Percentiles rank a stretch among this genome's conserved stretches.
Conservation (phyloP, 2,113 vertebrate species). For the Python bivittatus region DNA sequence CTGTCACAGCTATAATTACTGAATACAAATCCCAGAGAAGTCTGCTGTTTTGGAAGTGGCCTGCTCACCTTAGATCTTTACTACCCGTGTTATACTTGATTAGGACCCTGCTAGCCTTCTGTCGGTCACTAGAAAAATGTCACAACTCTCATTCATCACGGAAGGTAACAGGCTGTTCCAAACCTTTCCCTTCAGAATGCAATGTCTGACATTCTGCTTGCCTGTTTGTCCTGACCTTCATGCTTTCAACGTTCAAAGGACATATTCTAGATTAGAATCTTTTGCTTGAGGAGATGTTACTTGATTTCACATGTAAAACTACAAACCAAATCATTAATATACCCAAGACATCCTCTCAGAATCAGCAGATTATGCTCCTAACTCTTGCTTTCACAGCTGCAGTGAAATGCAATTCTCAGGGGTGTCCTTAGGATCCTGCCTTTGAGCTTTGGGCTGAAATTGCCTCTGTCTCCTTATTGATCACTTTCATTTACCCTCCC, state of each 20-base stretch:
- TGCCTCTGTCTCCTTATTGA: too few relatives aligned
- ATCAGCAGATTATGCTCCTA: too few relatives aligned
- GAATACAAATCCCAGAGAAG: slow-evolving; percentile 65
- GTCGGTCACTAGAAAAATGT: slow-evolving; percentile 72
- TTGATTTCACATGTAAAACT: not conserved
- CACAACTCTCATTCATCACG: slow-evolving; percentile 75
- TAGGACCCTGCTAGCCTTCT: slow-evolving; percentile 78
- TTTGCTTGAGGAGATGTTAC: not conserved
- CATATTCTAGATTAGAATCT: not conserved
- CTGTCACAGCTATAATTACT: slow-evolving; percentile 74
- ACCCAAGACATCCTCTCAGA: not conserved
- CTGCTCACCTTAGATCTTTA: slow-evolving; percentile 79
- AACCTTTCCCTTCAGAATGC: slow-evolving; percentile 13
- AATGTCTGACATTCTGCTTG: slow-evolving; percentile 12
- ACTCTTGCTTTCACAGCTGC: not conserved
- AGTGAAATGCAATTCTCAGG: not conserved
- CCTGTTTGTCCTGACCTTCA: slow-evolving; percentile 19
- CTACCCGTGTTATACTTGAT: slow-evolving; percentile 77
- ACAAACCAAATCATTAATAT: not conserved
- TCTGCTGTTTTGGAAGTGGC: slow-evolving; percentile 69
- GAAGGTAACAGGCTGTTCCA: slow-evolving; percentile 53
- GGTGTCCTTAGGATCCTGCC: too few relatives aligned
- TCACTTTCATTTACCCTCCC: not conserved
- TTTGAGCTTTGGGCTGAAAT: too few relatives aligned
- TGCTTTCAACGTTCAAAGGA: slow-evolving; percentile 14